These are phyloP conservation scores for Aphelenchoides fujianensis DNA, from an alignment of 1,140 invertebrate species.

Conservation along the genomic window DNA sequence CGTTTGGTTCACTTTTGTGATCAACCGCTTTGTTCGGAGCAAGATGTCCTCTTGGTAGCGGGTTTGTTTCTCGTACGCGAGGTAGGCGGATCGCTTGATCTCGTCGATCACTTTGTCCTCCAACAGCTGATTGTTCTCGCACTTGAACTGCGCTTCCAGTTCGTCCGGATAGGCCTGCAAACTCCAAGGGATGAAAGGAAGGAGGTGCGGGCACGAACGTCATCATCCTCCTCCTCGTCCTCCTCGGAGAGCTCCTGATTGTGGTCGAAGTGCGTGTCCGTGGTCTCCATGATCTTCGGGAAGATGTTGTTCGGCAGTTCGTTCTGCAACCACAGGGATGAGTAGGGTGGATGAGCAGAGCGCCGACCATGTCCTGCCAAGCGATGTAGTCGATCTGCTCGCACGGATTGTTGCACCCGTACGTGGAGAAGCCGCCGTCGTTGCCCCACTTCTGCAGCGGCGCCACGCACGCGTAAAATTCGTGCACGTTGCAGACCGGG, in stretches of 20 bases:
- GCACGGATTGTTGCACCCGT: slow-evolving; percentile 53
- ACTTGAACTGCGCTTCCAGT: slow-evolving; percentile 23
- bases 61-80: slow-evolving; percentile 58
- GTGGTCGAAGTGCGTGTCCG: slow-evolving; percentile 3
- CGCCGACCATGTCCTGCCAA: slow-evolving; percentile 63
- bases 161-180: not conserved
- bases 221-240: slow-evolving; percentile 46
- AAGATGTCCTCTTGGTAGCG: slow-evolving; percentile 60
- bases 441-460: slow-evolving; percentile 39
- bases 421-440: slow-evolving; percentile 39
- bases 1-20: slow-evolving; percentile 42
- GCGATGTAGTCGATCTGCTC: slow-evolving; percentile 59
- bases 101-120: slow-evolving; percentile 42
- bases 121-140: slow-evolving; percentile 52
- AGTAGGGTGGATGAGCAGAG: too few species aligned
- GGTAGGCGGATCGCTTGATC: slow-evolving; percentile 56
- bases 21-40: slow-evolving; percentile 55
- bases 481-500: slow-evolving; percentile 49
- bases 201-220: slow-evolving; percentile 25
- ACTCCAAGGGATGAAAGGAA: not conserved
- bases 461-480: slow-evolving; percentile 58
- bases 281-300: slow-evolving; percentile 55
- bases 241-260: slow-evolving; percentile 33
- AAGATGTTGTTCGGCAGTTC: slow-evolving; percentile 55
- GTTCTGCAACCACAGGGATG: too few species aligned